phyloP scores from a whole-genome alignment of 2,797 vertebrate genomes.

The Onychomys leucogaster region DNA sequence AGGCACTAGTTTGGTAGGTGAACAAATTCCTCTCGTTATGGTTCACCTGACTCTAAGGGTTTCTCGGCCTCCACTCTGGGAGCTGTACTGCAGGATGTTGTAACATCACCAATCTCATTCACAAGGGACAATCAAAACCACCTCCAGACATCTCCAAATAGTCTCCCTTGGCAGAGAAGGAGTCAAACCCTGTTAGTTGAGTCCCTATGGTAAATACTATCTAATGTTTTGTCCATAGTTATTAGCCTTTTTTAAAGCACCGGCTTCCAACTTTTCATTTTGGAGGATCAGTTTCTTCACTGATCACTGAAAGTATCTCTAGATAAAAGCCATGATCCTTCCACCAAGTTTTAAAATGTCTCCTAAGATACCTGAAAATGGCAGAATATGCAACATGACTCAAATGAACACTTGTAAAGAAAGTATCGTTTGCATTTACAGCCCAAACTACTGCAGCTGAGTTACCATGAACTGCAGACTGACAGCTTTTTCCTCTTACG shows the following conservation, averaged over 20 bases:
- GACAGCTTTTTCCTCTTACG: not conserved
- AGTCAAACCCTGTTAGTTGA: not conserved
- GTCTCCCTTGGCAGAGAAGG: accelerated
- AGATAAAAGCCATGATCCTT: not conserved
- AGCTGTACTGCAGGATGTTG: accelerated
- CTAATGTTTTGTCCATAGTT: not conserved
- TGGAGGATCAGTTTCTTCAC: not conserved
- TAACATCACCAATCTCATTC: not conserved
- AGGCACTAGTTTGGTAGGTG: too few species aligned
- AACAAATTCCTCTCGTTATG: not conserved
- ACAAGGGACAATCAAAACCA: not conserved
- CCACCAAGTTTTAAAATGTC: not conserved
- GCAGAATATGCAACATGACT: not conserved
- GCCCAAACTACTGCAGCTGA: not conserved
- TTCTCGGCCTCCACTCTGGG: not conserved
- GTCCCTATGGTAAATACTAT: not conserved
- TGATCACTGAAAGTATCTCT: not conserved
- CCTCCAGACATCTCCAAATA: not conserved
- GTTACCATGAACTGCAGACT: not conserved
- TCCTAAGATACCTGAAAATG: not conserved
- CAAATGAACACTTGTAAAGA: not conserved
- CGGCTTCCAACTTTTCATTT: not conserved
- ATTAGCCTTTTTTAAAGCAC: not conserved
- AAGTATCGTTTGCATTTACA: not conserved
- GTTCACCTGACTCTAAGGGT: not conserved